Percentiles rank a stretch among this genome's conserved stretches.
phyloP scores from a whole-genome alignment of 2,113 vertebrate genomes.

The Perognathus longimembris region DNA sequence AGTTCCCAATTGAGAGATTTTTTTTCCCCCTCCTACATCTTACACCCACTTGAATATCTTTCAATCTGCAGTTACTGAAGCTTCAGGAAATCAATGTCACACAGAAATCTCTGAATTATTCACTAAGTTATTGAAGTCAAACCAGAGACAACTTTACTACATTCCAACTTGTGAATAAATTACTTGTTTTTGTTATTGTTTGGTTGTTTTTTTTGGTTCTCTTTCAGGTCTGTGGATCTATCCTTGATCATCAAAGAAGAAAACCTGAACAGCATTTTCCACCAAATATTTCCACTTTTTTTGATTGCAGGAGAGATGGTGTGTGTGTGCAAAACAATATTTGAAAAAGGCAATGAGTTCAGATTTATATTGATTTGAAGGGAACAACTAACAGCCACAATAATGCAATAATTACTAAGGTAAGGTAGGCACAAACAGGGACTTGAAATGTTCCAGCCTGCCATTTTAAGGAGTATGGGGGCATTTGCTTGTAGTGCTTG shows the following conservation, averaged over 20 bases:
- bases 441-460: background rate
- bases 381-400: background rate
- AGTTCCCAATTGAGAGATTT: background rate
- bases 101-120: background rate
- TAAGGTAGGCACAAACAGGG: background rate
- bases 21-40: background rate
- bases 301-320: background rate
- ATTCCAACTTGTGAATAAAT: background rate
- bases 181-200: background rate
- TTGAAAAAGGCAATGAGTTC: background rate
- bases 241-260: background rate
- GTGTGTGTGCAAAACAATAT: background rate
- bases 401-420: background rate
- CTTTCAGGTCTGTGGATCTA: background rate
- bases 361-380: background rate
- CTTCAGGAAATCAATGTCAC: background rate
- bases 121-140: background rate
- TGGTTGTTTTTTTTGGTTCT: background rate
- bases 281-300: background rate
- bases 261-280: background rate
- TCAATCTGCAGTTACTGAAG: background rate
- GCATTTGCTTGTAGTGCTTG: background rate
- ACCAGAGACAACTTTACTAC: background rate
- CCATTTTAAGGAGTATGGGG: background rate
- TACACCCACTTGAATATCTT: background rate